Evolutionary conservation across 2,113 vertebrate genomes (phyloP).

Genomic region (Fukomys damarensis): DNA sequence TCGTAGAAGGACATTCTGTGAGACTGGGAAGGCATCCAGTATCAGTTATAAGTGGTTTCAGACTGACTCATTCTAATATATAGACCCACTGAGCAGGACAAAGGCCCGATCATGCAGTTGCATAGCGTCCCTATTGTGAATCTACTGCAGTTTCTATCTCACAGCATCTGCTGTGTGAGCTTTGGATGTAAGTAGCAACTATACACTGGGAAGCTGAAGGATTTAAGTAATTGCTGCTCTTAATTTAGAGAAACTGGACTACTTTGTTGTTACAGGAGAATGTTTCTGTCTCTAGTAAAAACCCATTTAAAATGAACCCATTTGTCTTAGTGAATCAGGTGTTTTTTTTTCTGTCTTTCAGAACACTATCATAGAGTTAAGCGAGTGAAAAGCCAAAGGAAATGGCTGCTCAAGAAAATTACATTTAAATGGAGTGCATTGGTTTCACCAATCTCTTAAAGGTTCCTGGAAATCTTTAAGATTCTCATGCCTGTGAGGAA

Average conservation of each 20-base stretch:
- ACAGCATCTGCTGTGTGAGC: neutral
- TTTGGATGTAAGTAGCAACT: neutral
- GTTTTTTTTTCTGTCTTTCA: constrained; percentile 16
- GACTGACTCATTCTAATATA: neutral
- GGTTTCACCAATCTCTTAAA: neutral
- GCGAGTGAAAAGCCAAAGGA: neutral
- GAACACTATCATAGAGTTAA: neutral
- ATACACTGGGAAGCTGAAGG: neutral
- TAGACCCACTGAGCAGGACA: neutral
- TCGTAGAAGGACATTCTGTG: neutral
- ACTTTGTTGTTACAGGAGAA: neutral
- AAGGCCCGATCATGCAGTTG: neutral
- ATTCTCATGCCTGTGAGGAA: neutral
- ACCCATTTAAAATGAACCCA: neutral
- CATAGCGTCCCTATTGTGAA: neutral
- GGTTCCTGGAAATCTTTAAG: neutral
- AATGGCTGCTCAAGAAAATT: neutral
- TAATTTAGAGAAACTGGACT: neutral
- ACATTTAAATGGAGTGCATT: neutral
- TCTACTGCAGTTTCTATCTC: neutral
- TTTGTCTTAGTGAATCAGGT: neutral
- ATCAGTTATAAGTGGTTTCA: neutral
- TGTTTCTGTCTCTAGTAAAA: constrained; percentile 11
- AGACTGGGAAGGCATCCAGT: constrained; percentile 5
- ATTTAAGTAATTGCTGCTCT: neutral